Evolutionary conservation across 2,797 vertebrate genomes (phyloP), one percentile per base, ranked within the genome.

Genomic region (Hypotaenidia okinawae): DNA sequence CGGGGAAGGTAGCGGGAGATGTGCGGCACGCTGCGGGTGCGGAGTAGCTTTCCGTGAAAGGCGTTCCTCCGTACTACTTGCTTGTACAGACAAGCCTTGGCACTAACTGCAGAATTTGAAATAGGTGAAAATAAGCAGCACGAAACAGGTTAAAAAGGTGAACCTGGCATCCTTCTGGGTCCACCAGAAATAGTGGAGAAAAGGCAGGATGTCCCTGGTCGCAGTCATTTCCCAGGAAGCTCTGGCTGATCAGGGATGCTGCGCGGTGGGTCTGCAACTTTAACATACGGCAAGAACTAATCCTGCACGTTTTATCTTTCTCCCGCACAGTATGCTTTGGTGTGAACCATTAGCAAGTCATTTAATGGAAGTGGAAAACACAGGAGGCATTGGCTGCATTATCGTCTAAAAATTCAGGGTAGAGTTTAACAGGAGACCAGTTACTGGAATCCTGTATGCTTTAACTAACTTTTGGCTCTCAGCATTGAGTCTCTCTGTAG

Each of bases 21-120:
- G 2, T 11, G 37, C 9, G 6, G 49, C 0, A 5, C 1, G 15
- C 41, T 5, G 58, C 2, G 2, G 75, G 49, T 51, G 51, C 62
- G 10, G 23, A 6, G 12, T 7, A 21, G 16, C 32, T 28, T 11
- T 32, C 33, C 17, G 0, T 1, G 1, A 6, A 22, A 21, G 19
- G 39, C 25, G 1, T n/a, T 58, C 47, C 77, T 47, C 74, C 7
- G 28, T 9, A 63, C 30, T 4, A 9, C 6, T 0, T 14, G 43
- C 92, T 37, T 87, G 90, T n/a, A 7, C 15, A 8, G 89, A n/a
- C 94, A 86, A 78, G 93, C 81, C 61, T 43, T 6, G 54, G 25
- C 2, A 6, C 66, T 32, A 28, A 43, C 13, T 49, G 32, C 27
- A 9, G 43, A 57, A 75, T 62, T 33, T 22, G 30, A 68, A 76